phyloP scores from a whole-genome alignment of 2,113 vertebrate genomes.

The Thomomys bottae region DNA sequence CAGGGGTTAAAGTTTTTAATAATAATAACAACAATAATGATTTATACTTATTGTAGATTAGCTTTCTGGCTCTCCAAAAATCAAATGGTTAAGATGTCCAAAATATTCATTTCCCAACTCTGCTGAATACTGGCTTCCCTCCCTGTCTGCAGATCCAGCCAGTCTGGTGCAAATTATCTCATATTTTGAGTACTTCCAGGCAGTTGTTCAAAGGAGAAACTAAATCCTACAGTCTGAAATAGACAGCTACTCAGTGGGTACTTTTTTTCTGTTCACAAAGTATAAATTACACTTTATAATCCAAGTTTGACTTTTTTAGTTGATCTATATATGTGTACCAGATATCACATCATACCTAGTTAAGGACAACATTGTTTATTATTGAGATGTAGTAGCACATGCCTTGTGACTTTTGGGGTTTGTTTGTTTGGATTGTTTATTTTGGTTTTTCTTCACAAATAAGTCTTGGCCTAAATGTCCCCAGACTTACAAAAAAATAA shows the following conservation, averaged over 20 bases:
- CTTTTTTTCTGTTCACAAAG: conserved; percentile 19
- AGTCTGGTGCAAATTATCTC: conserved; percentile 60
- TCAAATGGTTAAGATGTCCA: conserved; percentile 69
- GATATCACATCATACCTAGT: background rate
- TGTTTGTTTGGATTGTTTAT: background rate
- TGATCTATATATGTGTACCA: background rate
- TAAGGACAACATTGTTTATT: conserved; percentile 21
- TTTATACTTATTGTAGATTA: conserved; percentile 72
- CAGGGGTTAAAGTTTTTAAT: conserved; percentile 71
- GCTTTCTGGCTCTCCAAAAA: conserved; percentile 70
- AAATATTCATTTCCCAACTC: conserved; percentile 67
- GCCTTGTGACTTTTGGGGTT: background rate
- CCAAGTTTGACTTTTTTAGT: conserved; percentile 16
- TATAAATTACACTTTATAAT: background rate
- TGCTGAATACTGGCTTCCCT: conserved; percentile 64
- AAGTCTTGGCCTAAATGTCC: conserved; percentile 19
- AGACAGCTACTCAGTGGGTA: background rate
- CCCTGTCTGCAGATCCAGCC: conserved; percentile 59
- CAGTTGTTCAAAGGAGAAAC: conserved; percentile 47
- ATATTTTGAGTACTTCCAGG: conserved; percentile 31
- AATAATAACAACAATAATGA: conserved; percentile 75
- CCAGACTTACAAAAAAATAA: conserved; percentile 30
- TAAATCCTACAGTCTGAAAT: conserved; percentile 32
- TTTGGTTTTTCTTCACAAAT: conserved; percentile 38
- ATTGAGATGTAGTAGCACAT: conserved; percentile 41